These are phyloP conservation scores for Cyphomyrmex costatus DNA, from an alignment of 1,140 invertebrate species.

Conservation along the genomic window DNA sequence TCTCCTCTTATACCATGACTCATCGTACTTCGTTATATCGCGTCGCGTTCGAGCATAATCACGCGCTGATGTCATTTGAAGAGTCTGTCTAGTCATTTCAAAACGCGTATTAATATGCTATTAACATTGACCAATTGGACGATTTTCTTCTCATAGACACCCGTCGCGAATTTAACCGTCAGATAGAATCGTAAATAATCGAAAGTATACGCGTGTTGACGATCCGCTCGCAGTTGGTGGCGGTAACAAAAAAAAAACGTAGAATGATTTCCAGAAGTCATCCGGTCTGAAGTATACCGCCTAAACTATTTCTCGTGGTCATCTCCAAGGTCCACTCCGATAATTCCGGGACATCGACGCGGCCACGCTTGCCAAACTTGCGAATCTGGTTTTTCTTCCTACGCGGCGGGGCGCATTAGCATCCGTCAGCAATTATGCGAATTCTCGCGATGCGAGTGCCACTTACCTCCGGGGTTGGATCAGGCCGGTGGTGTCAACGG, in stretches of 20 bases:
- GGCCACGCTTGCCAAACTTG: slow-evolving; percentile 71
- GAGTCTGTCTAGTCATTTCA: slow-evolving; percentile 37
- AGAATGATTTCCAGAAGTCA: slow-evolving; percentile 59
- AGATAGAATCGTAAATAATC: slow-evolving; percentile 9
- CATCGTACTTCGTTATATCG: slow-evolving; percentile 19
- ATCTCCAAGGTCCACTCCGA: slow-evolving; percentile 39
- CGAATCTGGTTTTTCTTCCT: slow-evolving; percentile 78
- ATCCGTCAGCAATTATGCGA: slow-evolving; percentile 78
- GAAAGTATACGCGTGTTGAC: background rate
- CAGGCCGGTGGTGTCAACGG: slow-evolving; percentile 69
- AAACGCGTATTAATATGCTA: slow-evolving; percentile 12
- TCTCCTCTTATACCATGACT: slow-evolving; percentile 20
- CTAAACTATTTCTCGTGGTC: slow-evolving; percentile 52
- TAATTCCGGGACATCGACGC: slow-evolving; percentile 32
- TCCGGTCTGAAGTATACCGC: slow-evolving; percentile 5
- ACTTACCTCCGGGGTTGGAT: slow-evolving; percentile 68
- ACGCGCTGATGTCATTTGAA: slow-evolving; percentile 51
- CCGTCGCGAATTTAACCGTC: slow-evolving; percentile 27
- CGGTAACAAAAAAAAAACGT: background rate
- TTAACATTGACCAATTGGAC: slow-evolving; percentile 42
- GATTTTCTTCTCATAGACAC: background rate
- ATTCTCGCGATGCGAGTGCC: slow-evolving; percentile 71
- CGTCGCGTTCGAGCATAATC: slow-evolving; percentile 5
- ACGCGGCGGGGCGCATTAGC: slow-evolving; percentile 72
- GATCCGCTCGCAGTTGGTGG: background rate